Percentiles rank a stretch among this genome's conserved stretches.
phyloP scores from a whole-genome alignment of 2,113 vertebrate species.

The Rhegmatorhina hoffmannsi region DNA sequence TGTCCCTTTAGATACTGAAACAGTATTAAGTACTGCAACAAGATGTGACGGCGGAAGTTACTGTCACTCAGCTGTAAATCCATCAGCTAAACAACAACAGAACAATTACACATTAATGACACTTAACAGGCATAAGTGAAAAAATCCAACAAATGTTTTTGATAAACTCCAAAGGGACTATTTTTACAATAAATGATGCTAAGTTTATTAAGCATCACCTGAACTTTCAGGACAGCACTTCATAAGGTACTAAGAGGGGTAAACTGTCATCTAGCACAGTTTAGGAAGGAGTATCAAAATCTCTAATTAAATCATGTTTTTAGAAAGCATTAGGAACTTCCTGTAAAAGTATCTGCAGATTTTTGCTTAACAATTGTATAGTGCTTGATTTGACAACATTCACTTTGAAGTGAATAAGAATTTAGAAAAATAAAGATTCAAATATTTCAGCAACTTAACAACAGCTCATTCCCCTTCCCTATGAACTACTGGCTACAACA shows the following conservation, averaged over 20 bases:
- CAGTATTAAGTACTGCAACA: conserved; percentile 96
- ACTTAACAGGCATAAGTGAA: background rate
- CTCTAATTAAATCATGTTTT: background rate
- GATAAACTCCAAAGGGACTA: background rate
- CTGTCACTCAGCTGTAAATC: conserved; percentile 97
- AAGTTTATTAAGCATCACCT: background rate
- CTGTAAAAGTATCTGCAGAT: background rate
- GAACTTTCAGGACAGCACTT: background rate
- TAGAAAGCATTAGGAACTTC: background rate
- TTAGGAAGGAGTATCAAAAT: background rate
- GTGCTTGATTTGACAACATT: background rate
- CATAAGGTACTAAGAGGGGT: background rate
- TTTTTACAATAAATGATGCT: background rate
- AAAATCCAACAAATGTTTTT: background rate
- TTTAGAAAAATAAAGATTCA: background rate
- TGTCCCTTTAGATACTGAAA: conserved; percentile 98
- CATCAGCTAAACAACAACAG: conserved; percentile 85
- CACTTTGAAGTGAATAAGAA: background rate
- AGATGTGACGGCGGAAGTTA: conserved; percentile 96
- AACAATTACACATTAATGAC: background rate
- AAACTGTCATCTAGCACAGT: background rate
- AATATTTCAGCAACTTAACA: background rate
- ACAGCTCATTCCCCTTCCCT: background rate
- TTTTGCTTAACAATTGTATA: background rate
- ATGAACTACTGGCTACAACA: background rate